Conservation (phyloP, 2,113 vertebrate genomes). For the Ciconia maguari region DNA sequence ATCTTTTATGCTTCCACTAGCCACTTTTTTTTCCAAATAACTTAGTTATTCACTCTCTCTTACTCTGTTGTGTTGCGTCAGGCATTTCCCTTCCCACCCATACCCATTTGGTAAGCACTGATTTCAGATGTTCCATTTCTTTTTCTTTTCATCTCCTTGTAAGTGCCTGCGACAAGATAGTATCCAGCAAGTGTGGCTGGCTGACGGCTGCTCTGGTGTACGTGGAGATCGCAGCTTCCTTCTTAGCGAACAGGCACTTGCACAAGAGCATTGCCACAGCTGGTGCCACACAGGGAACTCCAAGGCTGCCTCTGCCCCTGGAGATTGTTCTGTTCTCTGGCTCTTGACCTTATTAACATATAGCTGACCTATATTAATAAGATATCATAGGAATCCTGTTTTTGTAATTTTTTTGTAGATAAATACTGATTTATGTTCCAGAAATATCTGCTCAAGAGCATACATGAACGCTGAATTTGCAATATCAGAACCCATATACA, state of each 20-base stretch:
- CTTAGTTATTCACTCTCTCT: neutral
- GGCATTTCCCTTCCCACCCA: neutral
- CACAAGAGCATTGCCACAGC: rapidly evolving
- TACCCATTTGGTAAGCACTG: neutral
- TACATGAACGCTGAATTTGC: neutral
- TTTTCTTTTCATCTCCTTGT: neutral
- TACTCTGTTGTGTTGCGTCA: neutral
- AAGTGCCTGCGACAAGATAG: no score
- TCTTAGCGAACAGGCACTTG: rapidly evolving
- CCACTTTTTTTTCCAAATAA: neutral
- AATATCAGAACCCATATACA: neutral
- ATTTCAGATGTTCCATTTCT: neutral
- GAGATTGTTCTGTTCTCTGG: neutral
- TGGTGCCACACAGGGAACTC: neutral
- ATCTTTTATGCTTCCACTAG: neutral
- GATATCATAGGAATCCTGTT: neutral
- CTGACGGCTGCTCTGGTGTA: neutral
- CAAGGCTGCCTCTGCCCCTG: neutral
- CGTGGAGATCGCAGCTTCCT: neutral
- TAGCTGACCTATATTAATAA: neutral
- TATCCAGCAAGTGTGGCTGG: neutral
- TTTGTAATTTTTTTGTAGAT: neutral
- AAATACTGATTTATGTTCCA: neutral
- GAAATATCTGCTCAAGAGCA: neutral
- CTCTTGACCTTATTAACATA: neutral